Evolutionary conservation across 2,113 vertebrate genomes (phyloP).

Genomic region (Chloropsis hardwickii): DNA sequence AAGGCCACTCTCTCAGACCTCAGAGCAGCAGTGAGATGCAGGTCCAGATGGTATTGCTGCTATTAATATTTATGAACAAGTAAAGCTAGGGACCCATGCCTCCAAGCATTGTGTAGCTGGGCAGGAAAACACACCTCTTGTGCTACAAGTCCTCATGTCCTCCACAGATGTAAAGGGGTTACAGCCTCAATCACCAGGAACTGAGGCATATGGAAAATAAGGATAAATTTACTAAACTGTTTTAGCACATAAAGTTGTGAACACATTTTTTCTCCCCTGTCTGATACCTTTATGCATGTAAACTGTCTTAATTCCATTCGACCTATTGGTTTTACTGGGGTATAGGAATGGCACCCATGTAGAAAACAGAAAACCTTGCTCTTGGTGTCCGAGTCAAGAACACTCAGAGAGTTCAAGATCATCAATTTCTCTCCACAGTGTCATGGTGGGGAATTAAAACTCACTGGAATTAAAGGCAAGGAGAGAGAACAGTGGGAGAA

Average conservation of each 20-base stretch:
- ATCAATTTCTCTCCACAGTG: background rate
- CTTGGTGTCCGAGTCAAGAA: accelerated
- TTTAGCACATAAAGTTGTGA: background rate
- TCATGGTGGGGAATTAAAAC: background rate
- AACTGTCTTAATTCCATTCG: background rate
- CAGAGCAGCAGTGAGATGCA: background rate
- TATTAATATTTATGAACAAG: background rate
- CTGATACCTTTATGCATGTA: background rate
- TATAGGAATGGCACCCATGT: background rate
- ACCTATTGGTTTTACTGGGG: background rate
- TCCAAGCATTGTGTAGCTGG: background rate
- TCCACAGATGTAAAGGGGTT: background rate
- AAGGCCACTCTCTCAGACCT: accelerated
- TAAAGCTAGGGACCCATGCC: background rate
- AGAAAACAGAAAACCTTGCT: background rate
- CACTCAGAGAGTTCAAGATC: background rate
- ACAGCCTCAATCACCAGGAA: background rate
- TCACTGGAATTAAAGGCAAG: background rate
- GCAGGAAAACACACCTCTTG: background rate
- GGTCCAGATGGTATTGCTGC: background rate
- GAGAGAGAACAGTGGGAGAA: background rate
- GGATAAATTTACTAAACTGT: background rate
- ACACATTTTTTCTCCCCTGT: background rate
- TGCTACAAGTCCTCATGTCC: background rate
- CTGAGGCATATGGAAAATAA: background rate